Base-by-base conservation (phyloP, 2,797 vertebrate genomes). In the Lacerta bilineata region DNA sequence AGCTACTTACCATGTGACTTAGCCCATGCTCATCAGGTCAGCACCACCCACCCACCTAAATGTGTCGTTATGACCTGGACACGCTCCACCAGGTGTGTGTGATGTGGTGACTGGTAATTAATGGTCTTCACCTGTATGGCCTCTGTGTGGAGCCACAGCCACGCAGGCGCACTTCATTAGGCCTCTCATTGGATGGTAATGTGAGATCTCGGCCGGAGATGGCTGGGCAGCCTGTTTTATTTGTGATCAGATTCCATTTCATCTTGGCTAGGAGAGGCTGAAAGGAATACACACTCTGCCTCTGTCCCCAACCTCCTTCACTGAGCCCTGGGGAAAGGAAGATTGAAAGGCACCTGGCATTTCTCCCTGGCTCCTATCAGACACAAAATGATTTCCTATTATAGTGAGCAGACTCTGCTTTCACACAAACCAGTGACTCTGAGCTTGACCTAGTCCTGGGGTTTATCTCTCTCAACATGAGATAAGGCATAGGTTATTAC, bases 331-430 rank as follows among this genome's bases (percentile, higher is more conserved):
- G 13, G 74, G 79, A 91, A 91, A 85, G 33, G 9, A 86, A 83
- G 69, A 85, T 41, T 0, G 0, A 72, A 92, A 90, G 11, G n/a
- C 72, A 92, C 39, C 88, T 43, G 39, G 39, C 1, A 41, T 88
- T 91, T 91, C 79, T 90, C 75, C 90, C 84, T 59, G 80, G 71
- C 46, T 91, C 33, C 77, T 77, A 39, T 59, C 80, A 66, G 81
- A 77, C 2, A 20, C 68, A 83, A 86, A 89, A 88, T 83, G 71
- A 75, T 88, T 88, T 91, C 79, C 84, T 50, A 77, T 76, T 88
- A 76, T 88, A 91, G 61, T 17, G 23, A 89, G 61, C 27, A 74
- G 43, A 33, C 80, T 87, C 39, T 11, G 59, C 43, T 91, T 88
- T 82, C 10, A 61, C 25, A 61, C 43, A 81, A 84, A 82, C 68